These are phyloP conservation scores for Lepidonotus clava DNA, from an alignment of 2,888 invertebrate species.

Conservation along the genomic window DNA sequence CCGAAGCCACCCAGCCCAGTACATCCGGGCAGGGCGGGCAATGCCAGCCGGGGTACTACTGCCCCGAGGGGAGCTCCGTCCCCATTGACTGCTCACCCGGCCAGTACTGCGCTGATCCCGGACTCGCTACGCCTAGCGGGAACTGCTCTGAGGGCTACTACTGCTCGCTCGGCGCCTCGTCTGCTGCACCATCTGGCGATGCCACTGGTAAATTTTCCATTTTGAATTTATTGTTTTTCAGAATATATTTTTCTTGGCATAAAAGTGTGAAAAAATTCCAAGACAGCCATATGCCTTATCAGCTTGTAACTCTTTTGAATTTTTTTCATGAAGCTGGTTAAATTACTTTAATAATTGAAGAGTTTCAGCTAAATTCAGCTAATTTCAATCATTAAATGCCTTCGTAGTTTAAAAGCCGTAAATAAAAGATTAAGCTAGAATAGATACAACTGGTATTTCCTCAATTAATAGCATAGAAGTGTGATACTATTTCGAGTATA, in stretches of 20 bases:
- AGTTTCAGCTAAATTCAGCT: no score
- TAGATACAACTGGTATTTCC: no score
- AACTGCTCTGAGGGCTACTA: constrained; percentile 73
- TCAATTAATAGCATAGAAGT: no score
- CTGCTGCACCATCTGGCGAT: constrained; percentile 64
- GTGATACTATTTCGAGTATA: no score
- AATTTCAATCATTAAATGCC: no score
- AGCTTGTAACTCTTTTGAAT: not conserved
- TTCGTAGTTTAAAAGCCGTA: no score
- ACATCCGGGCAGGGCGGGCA: constrained; percentile 56
- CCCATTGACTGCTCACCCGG: constrained; percentile 72
- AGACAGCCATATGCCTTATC: no score
- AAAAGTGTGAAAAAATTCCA: not conserved
- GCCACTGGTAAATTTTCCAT: constrained; percentile 56
- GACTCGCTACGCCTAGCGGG: constrained; percentile 71
- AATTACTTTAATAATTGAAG: no score
- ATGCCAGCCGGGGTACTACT: constrained; percentile 60
- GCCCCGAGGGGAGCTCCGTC: constrained; percentile 60
- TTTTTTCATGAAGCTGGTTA: no score
- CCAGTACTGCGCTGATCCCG: constrained; percentile 73
- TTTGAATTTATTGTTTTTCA: not conserved
- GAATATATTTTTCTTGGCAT: not conserved
- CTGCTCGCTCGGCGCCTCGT: constrained; percentile 65
- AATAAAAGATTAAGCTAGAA: no score
- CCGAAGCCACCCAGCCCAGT: constrained; percentile 68